Evolutionary conservation across 2,888 invertebrate genomes (phyloP), one percentile per base, ranked within the genome.

Genomic region (Calephelis perditalis): DNA sequence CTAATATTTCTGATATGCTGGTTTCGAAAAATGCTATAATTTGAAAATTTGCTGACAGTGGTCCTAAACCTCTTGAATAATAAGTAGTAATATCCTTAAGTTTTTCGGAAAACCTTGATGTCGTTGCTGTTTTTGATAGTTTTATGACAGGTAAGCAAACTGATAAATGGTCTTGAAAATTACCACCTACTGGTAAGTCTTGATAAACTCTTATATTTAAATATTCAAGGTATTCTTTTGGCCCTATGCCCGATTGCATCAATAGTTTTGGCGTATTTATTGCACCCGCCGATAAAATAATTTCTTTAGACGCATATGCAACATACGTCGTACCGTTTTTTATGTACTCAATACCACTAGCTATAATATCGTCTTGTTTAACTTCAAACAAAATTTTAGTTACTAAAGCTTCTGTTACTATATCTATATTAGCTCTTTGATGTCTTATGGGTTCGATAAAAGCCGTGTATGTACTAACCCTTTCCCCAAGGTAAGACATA

Each of bases 211-310:
- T 76, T 36, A 89, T 75, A 68, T 81, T 77, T 71, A 90, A 74
- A 75, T 86, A 89, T 68, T 90, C 86, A 67, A 90, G 77, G 60
- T 90, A 90, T 12, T 88, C 87, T 60, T 73, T 84, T 12, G 88
- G 88, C 2, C 90, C 90, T 59, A 90, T 70, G 61, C 90, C 90
- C 45, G 90, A 90, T 63, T 84, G 83, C 90, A 90, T 90, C 47
- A 90, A 68, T 63, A 90, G 63, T 70, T 85, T 89, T 3, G 90
- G 87, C 43, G 86, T 79, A 66, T 88, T 89, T 40, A 90, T 84
- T 4, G 90, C 82, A 10, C 90, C 90, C 37, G 90, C 87, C 60
- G 82, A 76, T 67, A 90, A 59, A 65, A 89, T 79, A n/a, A 89
- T 70, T 76, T 90, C 90, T 69, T 86, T 88, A 7, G 58, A 67